Evolutionary conservation across 2,113 vertebrate genomes (phyloP).

Genomic region (Cygnus buccinator): DNA sequence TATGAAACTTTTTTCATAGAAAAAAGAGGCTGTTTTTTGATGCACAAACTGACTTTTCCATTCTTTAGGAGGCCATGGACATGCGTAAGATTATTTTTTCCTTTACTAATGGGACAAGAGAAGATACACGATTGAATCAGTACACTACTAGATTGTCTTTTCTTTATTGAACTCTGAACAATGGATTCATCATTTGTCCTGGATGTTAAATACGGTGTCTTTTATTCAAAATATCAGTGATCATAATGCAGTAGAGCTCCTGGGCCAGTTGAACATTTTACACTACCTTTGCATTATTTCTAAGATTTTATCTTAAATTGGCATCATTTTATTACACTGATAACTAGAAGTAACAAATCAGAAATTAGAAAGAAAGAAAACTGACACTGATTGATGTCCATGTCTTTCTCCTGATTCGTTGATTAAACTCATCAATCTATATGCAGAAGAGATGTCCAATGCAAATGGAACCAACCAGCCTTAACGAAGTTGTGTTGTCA

Average conservation of each 20-base stretch:
- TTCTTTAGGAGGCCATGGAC: neutral
- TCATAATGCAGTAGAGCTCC: neutral
- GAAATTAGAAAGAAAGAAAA: conserved; percentile 82
- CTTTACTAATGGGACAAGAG: neutral
- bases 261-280: conserved; percentile 47
- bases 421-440: conserved; percentile 99
- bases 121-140: neutral
- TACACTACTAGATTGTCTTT: neutral
- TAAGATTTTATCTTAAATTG: conserved; percentile 45
- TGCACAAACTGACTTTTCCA: neutral
- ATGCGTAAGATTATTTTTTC: neutral
- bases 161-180: neutral
- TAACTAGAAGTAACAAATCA: conserved; percentile 84
- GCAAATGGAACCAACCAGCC: conserved; percentile 96
- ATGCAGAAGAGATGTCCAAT: conserved; percentile 90
- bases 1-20: neutral
- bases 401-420: conserved; percentile 93
- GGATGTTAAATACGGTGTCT: neutral
- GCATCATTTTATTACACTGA: conserved; percentile 73
- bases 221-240: conserved; percentile 1
- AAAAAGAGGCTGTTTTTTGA: neutral
- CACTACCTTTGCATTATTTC: conserved; percentile 49
- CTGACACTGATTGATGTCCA: conserved; percentile 94
- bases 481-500: conserved; percentile 89
- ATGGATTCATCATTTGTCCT: neutral